Evolutionary conservation across 2,113 vertebrate species (phyloP), one percentile per base, ranked within the genome.

Genomic region (Tachysurus vachellii): DNA sequence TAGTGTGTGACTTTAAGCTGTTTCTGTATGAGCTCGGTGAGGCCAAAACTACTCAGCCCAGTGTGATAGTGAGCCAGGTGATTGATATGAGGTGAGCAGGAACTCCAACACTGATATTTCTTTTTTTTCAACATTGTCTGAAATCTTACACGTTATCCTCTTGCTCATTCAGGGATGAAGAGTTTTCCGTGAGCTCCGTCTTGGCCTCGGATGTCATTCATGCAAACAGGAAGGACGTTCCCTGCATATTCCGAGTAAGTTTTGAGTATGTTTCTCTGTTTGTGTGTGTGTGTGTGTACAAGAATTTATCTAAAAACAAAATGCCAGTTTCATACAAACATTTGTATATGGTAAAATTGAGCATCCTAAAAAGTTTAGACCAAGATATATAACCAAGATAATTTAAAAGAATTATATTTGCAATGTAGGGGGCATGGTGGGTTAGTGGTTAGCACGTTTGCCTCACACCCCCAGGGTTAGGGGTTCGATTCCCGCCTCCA

Each of bases 171-270:
- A 99, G 98, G 94, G 98, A 99, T 90, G 98, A 99, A 92, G 98
- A 99, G 93, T 99, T 99, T 93, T 99, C 98, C 10, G 98, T 99
- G 91, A 99, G 98, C 89, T 97, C 98, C n/a, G 98, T 99, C 85
- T 91, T 99, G 93, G 98, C 97, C 82, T 99, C 98, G 56, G 98
- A 99, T 91, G 98, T 99, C 91, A 99, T 99, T 93, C 98, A 99
- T 44, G 98, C 98, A 91, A 98, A 95, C 92, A 95, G 97, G 91
- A 99, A 99, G 94, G 98, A 99, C 90, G 96, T 99, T 85, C 98
- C 98, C 17, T 99, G 98, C 89, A 99, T 99, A 92, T 99, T 99
- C 92, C 96, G 98, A 94, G 98, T 99, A 92, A 96, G 12, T 21
- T 10, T 28, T 80, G 76, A 8, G 6, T 0, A 21, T 36, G 57